Evolutionary conservation across 2,113 vertebrate genomes (phyloP).

Genomic region (Aspiorhynchus laticeps): DNA sequence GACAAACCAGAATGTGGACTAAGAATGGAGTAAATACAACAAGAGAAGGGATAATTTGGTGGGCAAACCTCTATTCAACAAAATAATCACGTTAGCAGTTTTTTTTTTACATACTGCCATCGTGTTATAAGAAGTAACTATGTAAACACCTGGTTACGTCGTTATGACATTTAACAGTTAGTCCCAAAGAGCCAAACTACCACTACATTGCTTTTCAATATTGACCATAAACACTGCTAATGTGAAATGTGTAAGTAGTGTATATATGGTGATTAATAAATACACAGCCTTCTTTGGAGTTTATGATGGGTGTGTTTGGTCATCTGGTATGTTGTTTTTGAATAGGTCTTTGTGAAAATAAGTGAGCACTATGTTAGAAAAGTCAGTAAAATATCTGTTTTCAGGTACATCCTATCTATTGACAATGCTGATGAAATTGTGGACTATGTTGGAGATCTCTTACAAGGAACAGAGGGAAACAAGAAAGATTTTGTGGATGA

Average conservation of each 20-base stretch:
- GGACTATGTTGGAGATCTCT: conserved; percentile 89
- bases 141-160: neutral
- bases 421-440: conserved; percentile 87
- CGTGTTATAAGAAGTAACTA: neutral
- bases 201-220: neutral
- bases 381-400: neutral
- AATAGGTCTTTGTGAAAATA: neutral
- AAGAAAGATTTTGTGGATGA: conserved; percentile 88
- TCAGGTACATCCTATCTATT: conserved; percentile 92
- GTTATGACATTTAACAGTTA: neutral
- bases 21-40: neutral
- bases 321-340: neutral
- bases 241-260: neutral
- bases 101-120: neutral
- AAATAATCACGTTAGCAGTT: neutral
- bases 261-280: neutral
- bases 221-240: neutral
- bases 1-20: neutral
- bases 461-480: conserved; percentile 87
- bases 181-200: neutral
- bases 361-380: neutral
- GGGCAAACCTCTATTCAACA: neutral
- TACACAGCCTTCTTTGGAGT: neutral
- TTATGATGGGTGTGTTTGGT: neutral
- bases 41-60: neutral